These are phyloP conservation scores for Helobdella robusta DNA, from an alignment of 2,888 invertebrate genomes.

Conservation along the genomic window DNA sequence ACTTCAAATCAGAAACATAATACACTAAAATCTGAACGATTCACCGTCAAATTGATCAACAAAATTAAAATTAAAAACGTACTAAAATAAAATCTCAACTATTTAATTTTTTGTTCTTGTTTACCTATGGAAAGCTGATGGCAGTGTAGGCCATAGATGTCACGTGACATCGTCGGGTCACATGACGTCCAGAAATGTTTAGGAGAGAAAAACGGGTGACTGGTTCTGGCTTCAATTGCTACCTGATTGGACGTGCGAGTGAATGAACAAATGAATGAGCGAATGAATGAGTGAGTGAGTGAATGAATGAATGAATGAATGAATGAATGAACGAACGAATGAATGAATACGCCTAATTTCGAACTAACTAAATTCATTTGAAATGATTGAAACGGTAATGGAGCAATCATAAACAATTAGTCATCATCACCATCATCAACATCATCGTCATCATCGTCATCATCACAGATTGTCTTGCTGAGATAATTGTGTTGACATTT, in stretches of 20 bases:
- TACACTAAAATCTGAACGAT: too few relatives aligned
- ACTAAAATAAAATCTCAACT: too few relatives aligned
- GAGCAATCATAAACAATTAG: too few relatives aligned
- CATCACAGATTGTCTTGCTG: too few relatives aligned
- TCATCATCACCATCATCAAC: not conserved
- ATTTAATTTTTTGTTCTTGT: too few relatives aligned
- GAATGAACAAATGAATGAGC: not conserved
- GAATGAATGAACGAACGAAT: too few relatives aligned
- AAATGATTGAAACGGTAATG: too few relatives aligned
- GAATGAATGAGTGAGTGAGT: not conserved
- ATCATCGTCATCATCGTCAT: not conserved
- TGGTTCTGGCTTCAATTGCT: not conserved
- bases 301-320: not conserved
- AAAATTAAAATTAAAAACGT: too few relatives aligned
- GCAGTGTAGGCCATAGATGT: constrained; percentile 17
- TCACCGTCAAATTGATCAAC: too few relatives aligned
- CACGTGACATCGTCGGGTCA: constrained; percentile 7
- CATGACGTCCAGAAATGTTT: constrained; percentile 21
- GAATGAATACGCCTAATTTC: not conserved
- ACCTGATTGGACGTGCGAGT: constrained; percentile 10
- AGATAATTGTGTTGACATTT: too few relatives aligned
- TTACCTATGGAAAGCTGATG: not conserved
- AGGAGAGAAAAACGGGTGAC: constrained; percentile 25
- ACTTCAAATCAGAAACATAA: too few relatives aligned
- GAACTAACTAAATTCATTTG: not conserved